Evolutionary conservation across 2,888 invertebrate genomes (phyloP), one percentile per base, ranked within the genome.

Genomic region (Calameuta idolon): DNA sequence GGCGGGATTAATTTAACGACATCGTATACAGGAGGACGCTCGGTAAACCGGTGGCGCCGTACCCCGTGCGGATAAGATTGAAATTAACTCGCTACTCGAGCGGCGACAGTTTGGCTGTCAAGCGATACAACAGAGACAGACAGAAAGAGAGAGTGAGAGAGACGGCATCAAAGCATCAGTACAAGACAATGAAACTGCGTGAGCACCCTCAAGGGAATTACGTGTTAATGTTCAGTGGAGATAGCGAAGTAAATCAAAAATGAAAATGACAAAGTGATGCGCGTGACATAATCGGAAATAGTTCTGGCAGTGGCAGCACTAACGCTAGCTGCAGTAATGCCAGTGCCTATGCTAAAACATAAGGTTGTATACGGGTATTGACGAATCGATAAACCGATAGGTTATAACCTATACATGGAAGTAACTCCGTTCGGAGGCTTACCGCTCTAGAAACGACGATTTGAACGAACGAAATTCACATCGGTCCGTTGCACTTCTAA

Each of bases 331-430:
- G 9, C 23, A 55, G 55, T 55, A 55, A 55, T 23, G 55, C 23
- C 5, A 55, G 77, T 40, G 31, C 73, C 73, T 73, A 76, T 35
- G 76, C 37, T 55, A 75, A 73, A 76, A 77, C 77, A 80, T 80
- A 76, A 75, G 34, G 77, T 76, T 77, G 79, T 77, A 79, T 30
- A 76, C 55, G 69, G 76, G 30, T 69, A 75, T 78, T 80, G 77
- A 69, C 40, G 79, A 84, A 86, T 86, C 85, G 84, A 86, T 86
- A 86, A 85, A 83, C 81, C 82, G 82, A 83, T 85, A 81, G 76
- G 71, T 69, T n/a, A 77, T 79, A 76, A 74, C 74, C 69, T 69
- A 79, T 75, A 76, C 75, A 71, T 34, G 33, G 33, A 68, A 68
- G 74, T 75, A 55, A 9, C 55, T 55, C 9, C 9, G 23, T 23